Evolutionary conservation across 2,797 vertebrate genomes (phyloP).

Genomic region (Emydoidea blandingii): DNA sequence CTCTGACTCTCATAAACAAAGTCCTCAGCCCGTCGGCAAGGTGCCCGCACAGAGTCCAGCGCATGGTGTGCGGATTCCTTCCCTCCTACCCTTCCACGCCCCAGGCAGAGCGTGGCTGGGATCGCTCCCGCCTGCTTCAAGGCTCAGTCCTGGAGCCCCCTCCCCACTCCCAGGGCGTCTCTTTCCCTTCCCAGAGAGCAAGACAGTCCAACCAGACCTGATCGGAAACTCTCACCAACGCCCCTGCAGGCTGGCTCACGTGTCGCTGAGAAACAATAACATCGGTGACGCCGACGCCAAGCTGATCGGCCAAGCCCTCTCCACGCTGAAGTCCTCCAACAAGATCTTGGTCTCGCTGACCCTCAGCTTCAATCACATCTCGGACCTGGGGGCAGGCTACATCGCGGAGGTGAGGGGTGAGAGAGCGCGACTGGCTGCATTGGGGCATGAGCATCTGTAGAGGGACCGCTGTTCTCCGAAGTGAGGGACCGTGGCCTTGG

Average conservation of each 20-base stretch:
- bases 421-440: accelerated
- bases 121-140: neutral
- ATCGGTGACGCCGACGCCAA: slow-evolving; percentile 83
- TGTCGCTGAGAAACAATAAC: slow-evolving; percentile 87
- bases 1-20: neutral
- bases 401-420: slow-evolving; percentile 84
- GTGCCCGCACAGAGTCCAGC: neutral
- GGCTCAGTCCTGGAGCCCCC: neutral
- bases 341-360: slow-evolving; percentile 85
- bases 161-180: neutral
- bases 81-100: neutral
- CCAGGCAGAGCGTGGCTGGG: neutral
- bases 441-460: neutral
- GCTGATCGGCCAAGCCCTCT: slow-evolving; percentile 86
- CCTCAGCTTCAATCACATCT: slow-evolving; percentile 90
- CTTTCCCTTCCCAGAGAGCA: neutral
- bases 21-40: accelerated
- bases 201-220: neutral
- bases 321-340: slow-evolving; percentile 79
- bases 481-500: neutral
- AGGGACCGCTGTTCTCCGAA: neutral
- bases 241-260: slow-evolving; percentile 81
- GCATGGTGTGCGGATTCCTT: neutral
- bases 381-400: slow-evolving; percentile 84
- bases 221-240: neutral